These are phyloP conservation scores for Protonibea diacanthus DNA, from an alignment of 2,797 vertebrate species.

Conservation along the genomic window DNA sequence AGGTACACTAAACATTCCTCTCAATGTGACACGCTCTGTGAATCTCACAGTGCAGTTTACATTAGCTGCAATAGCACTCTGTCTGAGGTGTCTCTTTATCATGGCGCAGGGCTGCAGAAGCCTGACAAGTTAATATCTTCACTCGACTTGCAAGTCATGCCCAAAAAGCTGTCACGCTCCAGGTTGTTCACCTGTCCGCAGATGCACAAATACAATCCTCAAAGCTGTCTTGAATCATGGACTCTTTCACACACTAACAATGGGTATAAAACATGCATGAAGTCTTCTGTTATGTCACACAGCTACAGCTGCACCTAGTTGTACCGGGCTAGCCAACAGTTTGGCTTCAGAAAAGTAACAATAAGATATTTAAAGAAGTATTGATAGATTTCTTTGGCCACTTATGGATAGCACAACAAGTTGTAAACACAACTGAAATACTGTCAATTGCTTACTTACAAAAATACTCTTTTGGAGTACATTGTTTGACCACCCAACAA, in stretches of 20 bases:
- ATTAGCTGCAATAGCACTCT: background rate
- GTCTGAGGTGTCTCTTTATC: background rate
- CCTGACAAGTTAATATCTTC: background rate
- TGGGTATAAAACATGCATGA: background rate
- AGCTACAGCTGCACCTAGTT: background rate
- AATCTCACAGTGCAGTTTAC: background rate
- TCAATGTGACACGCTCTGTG: background rate
- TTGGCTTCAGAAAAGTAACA: no score
- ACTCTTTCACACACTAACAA: constrained; percentile 1
- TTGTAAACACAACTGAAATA: no score
- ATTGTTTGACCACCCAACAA: no score
- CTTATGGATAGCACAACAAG: no score
- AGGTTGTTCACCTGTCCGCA: background rate
- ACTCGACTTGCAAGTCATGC: background rate
- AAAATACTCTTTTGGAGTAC: no score
- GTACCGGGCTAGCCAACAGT: background rate
- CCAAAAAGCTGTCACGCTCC: background rate
- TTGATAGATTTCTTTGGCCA: background rate
- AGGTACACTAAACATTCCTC: background rate
- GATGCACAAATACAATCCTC: background rate
- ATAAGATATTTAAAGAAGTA: background rate
- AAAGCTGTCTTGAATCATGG: background rate
- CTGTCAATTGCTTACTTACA: no score
- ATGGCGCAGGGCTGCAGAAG: background rate
- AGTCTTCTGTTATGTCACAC: background rate